Percentiles rank a stretch among this genome's conserved stretches.
These are phyloP conservation scores for Neodon shergylaensis DNA, from an alignment of 2,113 vertebrate species.

Conservation along the genomic window DNA sequence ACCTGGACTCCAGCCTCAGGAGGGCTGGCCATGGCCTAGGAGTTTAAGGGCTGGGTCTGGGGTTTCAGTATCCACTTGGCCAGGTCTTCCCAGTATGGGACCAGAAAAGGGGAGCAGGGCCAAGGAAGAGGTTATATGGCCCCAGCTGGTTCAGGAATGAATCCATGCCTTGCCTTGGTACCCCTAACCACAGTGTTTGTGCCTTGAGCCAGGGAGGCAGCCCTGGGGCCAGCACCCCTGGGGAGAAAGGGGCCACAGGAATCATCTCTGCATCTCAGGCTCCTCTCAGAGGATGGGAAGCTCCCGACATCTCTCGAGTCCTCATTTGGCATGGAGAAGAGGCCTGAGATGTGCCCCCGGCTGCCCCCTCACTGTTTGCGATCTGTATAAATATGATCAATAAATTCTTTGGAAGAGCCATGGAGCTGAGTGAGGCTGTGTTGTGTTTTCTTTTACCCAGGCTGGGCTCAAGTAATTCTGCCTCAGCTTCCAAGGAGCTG, in stretches of 20 bases:
- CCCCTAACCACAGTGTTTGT: constrained; percentile 69
- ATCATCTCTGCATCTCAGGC: constrained; percentile 47
- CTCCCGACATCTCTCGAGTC: background rate
- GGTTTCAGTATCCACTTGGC: background rate
- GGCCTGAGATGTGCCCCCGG: constrained; percentile 60
- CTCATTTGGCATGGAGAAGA: constrained; percentile 53
- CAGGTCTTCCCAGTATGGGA: constrained; percentile 16
- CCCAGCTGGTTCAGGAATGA: constrained; percentile 2
- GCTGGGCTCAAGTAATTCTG: background rate
- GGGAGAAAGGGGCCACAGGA: background rate
- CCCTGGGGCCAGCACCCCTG: background rate
- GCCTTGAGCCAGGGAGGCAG: constrained; percentile 76
- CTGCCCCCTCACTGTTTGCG: constrained; percentile 84
- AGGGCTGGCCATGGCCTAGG: background rate
- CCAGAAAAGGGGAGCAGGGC: background rate
- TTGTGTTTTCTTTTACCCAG: background rate
- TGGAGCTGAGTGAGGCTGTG: background rate
- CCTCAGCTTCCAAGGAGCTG: background rate
- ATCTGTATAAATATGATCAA: constrained; percentile 86
- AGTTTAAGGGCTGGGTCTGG: constrained; percentile 18
- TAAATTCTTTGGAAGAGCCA: constrained; percentile 84
- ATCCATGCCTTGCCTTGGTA: constrained; percentile 9
- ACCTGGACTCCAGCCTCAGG: constrained; percentile 22
- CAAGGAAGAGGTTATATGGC: background rate
- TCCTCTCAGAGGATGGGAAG: background rate